Evolutionary conservation across 2,888 invertebrate genomes (phyloP).

Genomic region (Brachypterus glaber): DNA sequence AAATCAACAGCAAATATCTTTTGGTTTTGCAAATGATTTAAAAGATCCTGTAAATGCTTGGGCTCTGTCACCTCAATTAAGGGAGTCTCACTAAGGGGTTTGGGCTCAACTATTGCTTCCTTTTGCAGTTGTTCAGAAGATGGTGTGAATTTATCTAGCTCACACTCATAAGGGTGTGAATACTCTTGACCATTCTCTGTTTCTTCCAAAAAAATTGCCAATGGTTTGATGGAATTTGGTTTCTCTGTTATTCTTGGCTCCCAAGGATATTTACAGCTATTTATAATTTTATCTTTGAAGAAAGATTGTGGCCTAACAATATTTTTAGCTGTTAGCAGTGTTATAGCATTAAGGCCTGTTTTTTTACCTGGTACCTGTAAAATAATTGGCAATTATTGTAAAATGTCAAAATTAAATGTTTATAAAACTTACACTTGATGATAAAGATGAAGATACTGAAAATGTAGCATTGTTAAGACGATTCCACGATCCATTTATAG

Average conservation of each 20-base stretch:
- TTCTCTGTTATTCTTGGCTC: conserved; percentile 75
- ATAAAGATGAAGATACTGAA: conserved; percentile 26
- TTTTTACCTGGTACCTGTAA: neutral
- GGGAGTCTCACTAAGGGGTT: conserved; percentile 52
- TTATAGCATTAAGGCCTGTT: conserved; percentile 34
- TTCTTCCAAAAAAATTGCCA: conserved; percentile 63
- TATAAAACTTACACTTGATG: conserved; percentile 5
- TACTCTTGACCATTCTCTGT: conserved; percentile 52
- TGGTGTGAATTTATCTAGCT: conserved; percentile 65
- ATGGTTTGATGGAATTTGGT: conserved; percentile 76
- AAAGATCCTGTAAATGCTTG: conserved; percentile 53
- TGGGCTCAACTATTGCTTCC: conserved; percentile 38
- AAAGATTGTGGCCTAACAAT: conserved; percentile 72
- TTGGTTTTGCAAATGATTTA: conserved; percentile 56
- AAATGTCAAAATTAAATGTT: conserved; percentile 2
- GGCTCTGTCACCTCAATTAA: conserved; percentile 58
- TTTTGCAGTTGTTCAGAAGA: conserved; percentile 42
- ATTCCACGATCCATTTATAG: conserved; percentile 55
- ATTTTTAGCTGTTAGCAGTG: conserved; percentile 60
- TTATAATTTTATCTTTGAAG: conserved; percentile 80
- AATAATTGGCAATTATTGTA: neutral
- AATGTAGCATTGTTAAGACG: conserved; percentile 31
- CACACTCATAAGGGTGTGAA: conserved; percentile 82
- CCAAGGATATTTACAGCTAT: conserved; percentile 64
- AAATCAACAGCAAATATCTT: conserved; percentile 81